A percentile compares a stretch with the other conserved stretches of the same genome.
Conservation (phyloP, 2,797 vertebrate species). For the Amblyraja radiata region DNA sequence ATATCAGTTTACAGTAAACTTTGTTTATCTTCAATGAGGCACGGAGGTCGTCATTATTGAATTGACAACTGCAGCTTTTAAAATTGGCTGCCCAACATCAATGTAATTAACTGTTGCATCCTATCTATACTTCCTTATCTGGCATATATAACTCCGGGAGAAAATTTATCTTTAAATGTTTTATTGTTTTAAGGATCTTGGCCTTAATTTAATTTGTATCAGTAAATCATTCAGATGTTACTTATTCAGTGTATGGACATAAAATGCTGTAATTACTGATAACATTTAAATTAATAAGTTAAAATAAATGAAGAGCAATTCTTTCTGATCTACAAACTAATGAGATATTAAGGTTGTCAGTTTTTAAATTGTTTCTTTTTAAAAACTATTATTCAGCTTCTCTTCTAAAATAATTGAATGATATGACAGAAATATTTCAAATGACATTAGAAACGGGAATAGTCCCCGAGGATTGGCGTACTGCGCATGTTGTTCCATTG, state of each 20-base stretch:
- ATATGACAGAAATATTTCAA: too few relatives aligned
- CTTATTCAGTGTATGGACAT: not conserved
- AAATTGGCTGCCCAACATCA: not conserved
- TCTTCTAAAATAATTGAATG: not conserved
- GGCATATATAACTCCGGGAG: not conserved
- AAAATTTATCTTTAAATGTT: not conserved
- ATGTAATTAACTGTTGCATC: not conserved
- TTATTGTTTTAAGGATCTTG: not conserved
- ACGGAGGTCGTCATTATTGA: not conserved
- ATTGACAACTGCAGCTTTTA: not conserved
- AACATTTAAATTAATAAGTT: too few relatives aligned
- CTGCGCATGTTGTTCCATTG: too few relatives aligned
- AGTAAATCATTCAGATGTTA: not conserved
- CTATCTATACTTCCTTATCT: not conserved
- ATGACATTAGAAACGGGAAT: too few relatives aligned
- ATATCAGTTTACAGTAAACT: conserved; percentile 21
- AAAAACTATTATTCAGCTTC: not conserved
- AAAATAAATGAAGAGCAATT: not conserved
- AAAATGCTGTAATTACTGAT: not conserved
- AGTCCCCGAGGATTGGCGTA: too few relatives aligned
- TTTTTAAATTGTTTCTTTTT: not conserved
- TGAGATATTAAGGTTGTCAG: not conserved
- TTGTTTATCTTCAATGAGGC: not conserved
- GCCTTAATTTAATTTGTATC: not conserved
- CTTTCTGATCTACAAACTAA: not conserved